Evolutionary conservation across 2,888 invertebrate genomes (phyloP).

Genomic region (Osmoderma eremita): DNA sequence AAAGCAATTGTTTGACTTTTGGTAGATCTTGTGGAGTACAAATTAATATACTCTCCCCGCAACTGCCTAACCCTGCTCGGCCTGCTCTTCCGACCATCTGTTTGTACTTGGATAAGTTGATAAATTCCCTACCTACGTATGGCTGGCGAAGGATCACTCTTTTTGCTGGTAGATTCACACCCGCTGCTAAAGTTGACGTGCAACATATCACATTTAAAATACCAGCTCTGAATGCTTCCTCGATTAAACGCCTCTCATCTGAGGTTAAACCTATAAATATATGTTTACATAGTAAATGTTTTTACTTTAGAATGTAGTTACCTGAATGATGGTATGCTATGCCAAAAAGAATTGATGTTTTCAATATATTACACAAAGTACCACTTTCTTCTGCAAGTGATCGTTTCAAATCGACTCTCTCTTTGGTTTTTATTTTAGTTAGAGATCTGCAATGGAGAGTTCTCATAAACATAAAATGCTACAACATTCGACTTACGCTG

Average conservation of each 20-base stretch:
- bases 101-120: slow-evolving; percentile 84
- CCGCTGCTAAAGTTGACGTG: slow-evolving; percentile 97
- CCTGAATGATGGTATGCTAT: slow-evolving; percentile 94
- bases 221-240: slow-evolving; percentile 85
- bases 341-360: slow-evolving; percentile 78
- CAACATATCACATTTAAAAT: slow-evolving; percentile 90
- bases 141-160: slow-evolving; percentile 90
- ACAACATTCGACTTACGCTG: slow-evolving; percentile 38
- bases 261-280: slow-evolving; percentile 74
- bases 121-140: slow-evolving; percentile 77
- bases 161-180: slow-evolving; percentile 94
- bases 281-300: too few relatives aligned
- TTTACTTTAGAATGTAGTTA: slow-evolving; percentile 39
- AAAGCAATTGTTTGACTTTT: slow-evolving; percentile 69
- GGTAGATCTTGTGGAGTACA: slow-evolving; percentile 71
- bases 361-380: slow-evolving; percentile 73
- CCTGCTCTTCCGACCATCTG: slow-evolving; percentile 98
- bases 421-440: slow-evolving; percentile 66
- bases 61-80: slow-evolving; percentile 83
- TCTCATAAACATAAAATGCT: slow-evolving; percentile 18
- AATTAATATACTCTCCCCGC: slow-evolving; percentile 90
- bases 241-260: slow-evolving; percentile 86
- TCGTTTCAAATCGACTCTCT: slow-evolving; percentile 70
- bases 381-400: slow-evolving; percentile 74
- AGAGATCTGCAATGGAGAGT: slow-evolving; percentile 63